Conservation (phyloP, 2,888 invertebrate genomes). For the Operophtera brumata region DNA sequence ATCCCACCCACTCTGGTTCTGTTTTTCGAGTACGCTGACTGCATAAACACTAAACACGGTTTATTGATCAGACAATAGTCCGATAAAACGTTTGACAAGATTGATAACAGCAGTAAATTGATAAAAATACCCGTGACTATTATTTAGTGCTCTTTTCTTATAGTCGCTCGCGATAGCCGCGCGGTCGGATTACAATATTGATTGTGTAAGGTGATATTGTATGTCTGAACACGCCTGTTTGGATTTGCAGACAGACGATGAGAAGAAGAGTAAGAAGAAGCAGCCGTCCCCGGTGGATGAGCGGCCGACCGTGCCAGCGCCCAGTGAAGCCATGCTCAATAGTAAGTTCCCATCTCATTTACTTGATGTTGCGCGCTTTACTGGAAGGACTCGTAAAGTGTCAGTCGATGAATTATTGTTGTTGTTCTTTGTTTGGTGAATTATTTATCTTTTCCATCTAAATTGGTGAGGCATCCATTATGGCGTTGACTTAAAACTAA, state of each 20-base stretch:
- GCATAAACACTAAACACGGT: constrained; percentile 44
- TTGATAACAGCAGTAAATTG: constrained; percentile 63
- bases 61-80: constrained; percentile 64
- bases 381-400: too few relatives aligned
- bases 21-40: constrained; percentile 17
- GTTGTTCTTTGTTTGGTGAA: too few relatives aligned
- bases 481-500: too few relatives aligned
- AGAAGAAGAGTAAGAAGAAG: constrained; percentile 74
- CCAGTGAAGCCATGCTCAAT: constrained; percentile 77
- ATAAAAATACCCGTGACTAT: constrained; percentile 46
- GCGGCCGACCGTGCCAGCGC: constrained; percentile 70
- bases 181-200: constrained; percentile 18
- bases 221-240: constrained; percentile 60
- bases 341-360: constrained; percentile 54
- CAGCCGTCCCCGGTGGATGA: constrained; percentile 74
- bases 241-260: constrained; percentile 71
- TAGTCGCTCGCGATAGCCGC: constrained; percentile 21
- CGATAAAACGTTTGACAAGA: constrained; percentile 62
- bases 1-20: not conserved
- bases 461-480: too few relatives aligned
- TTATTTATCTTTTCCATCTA: too few relatives aligned
- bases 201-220: constrained; percentile 40
- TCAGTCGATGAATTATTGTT: too few relatives aligned
- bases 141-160: constrained; percentile 19
- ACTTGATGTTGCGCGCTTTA: not conserved